phyloP scores from a whole-genome alignment of 2,113 vertebrate species.

The Odontesthes bonariensis region DNA sequence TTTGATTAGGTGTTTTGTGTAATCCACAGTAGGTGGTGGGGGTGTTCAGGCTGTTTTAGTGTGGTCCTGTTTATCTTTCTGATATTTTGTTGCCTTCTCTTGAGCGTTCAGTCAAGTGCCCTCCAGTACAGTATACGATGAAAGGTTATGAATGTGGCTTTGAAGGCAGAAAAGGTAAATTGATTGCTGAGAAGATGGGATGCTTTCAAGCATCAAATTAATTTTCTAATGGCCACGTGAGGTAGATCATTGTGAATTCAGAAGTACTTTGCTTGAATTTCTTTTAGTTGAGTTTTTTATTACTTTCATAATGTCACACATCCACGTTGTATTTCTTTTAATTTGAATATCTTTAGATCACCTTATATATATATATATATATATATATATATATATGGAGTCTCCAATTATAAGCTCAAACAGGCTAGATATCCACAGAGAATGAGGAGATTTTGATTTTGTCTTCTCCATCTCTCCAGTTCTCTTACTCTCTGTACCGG shows the following conservation, averaged over 20 bases:
- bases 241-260: conserved; percentile 19
- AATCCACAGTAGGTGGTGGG: conserved; percentile 1
- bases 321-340: background rate
- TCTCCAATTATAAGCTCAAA: conserved; percentile 23
- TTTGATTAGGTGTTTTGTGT: background rate
- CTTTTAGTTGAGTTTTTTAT: background rate
- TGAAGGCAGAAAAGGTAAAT: conserved; percentile 50
- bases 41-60: background rate
- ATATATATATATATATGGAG: conserved; percentile 24
- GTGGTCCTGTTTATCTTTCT: conserved; percentile 10
- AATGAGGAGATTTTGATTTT: conserved; percentile 23
- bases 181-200: conserved; percentile 32
- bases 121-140: conserved; percentile 42
- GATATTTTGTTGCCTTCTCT: conserved; percentile 32
- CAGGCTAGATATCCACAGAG: conserved; percentile 27
- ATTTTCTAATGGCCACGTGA: conserved; percentile 22
- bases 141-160: conserved; percentile 46
- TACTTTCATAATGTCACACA: background rate
- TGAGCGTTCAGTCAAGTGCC: conserved; percentile 29
- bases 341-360: conserved; percentile 10
- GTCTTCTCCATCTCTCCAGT: conserved; percentile 77
- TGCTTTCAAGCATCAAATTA: conserved; percentile 10
- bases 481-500: conserved; percentile 91
- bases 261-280: conserved; percentile 16
- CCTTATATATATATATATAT: conserved; percentile 25